Conservation (phyloP, 1,140 invertebrate genomes). For the Drosophila pseudoananassae region DNA sequence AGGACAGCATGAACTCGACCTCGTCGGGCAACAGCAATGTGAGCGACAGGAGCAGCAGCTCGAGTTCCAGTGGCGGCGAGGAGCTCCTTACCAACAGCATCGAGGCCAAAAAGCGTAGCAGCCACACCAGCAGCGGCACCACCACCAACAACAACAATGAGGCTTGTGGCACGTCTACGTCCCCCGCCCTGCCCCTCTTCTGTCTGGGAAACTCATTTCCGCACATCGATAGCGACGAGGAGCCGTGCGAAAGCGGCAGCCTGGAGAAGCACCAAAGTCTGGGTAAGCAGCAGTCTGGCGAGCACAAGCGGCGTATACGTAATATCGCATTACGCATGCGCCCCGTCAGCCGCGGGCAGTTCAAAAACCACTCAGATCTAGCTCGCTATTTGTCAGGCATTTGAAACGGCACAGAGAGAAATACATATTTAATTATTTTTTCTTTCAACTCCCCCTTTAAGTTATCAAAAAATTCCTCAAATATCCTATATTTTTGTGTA, state of each 20-base stretch:
- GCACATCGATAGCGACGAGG: conserved; percentile 90
- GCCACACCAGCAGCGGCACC: conserved; percentile 18
- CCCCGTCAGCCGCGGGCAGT: conserved; percentile 15
- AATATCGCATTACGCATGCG: conserved; percentile 72
- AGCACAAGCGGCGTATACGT: conserved; percentile 60
- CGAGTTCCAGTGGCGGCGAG: conserved; percentile 56
- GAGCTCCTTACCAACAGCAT: conserved; percentile 50
- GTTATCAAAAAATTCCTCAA: not conserved
- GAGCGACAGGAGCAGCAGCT: conserved; percentile 68
- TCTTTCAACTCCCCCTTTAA: not conserved
- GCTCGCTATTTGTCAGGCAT: conserved; percentile 5
- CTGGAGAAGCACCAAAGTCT: conserved; percentile 78
- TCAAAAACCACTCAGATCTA: conserved; percentile 24
- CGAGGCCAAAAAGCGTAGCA: conserved; percentile 33
- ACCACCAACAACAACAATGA: conserved; percentile 31
- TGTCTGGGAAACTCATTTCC: conserved; percentile 88
- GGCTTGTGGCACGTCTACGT: conserved; percentile 47
- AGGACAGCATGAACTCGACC: conserved; percentile 83
- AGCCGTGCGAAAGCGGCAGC: conserved; percentile 86
- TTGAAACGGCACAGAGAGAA: not conserved
- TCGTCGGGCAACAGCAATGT: conserved; percentile 78
- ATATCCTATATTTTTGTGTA: not conserved
- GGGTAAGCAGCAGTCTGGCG: conserved; percentile 39
- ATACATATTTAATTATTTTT: not conserved
- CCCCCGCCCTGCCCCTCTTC: conserved; percentile 85